Evolutionary conservation across 2,113 vertebrate species (phyloP).

Genomic region (Scalopus aquaticus): DNA sequence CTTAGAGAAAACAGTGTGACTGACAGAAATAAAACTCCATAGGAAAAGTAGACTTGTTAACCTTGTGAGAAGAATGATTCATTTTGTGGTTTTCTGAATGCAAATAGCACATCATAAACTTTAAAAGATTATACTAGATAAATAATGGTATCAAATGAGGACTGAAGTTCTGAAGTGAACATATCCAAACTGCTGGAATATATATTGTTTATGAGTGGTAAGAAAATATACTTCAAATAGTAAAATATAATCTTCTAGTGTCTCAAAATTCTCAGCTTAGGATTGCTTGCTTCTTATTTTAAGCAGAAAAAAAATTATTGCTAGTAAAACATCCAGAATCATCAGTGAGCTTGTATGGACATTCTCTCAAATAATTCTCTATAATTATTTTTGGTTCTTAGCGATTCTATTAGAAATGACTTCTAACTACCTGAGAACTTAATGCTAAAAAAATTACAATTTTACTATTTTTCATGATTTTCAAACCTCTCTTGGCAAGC

Average conservation of each 20-base stretch:
- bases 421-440: background rate
- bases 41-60: constrained; percentile 34
- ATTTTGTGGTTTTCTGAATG: constrained; percentile 25
- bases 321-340: background rate
- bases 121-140: background rate
- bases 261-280: constrained; percentile 12
- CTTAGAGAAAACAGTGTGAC: constrained; percentile 27
- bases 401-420: background rate
- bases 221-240: background rate
- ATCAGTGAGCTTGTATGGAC: background rate
- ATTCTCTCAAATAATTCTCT: background rate
- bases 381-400: constrained; percentile 15
- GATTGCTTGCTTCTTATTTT: background rate
- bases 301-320: background rate
- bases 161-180: background rate
- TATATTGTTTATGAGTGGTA: constrained; percentile 1
- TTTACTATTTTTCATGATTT: background rate
- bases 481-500: background rate
- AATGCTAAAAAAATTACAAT: background rate
- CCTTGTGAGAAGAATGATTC: constrained; percentile 23
- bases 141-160: background rate
- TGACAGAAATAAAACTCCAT: constrained; percentile 1
- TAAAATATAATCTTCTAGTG: background rate
- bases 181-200: background rate
- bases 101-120: constrained; percentile 8